Conservation (phyloP, 2,888 invertebrate species). For the Synanthedon andrenaeformis region DNA sequence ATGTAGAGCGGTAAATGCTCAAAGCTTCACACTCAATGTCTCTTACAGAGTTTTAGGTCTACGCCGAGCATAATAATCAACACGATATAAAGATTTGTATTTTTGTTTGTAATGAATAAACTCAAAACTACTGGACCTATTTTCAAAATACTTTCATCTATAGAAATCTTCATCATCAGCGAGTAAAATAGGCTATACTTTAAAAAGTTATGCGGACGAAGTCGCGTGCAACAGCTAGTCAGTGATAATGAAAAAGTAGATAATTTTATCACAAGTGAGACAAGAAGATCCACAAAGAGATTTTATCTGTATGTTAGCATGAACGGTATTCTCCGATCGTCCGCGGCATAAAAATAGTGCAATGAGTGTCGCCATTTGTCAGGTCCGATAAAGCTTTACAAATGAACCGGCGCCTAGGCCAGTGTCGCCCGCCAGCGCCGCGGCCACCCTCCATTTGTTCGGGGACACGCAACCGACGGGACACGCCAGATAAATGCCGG, state of each 20-base stretch:
- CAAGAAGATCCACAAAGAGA: no score
- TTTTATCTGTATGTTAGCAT: conserved; percentile 9
- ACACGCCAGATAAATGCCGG: conserved; percentile 42
- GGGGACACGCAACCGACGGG: conserved; percentile 46
- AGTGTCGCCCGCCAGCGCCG: conserved; percentile 31
- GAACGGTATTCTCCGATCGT: conserved; percentile 37
- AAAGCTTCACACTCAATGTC: conserved; percentile 47
- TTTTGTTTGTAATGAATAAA: no score
- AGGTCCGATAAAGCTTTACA: conserved; percentile 59
- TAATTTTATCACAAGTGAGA: no score
- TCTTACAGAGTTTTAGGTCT: conserved; percentile 56
- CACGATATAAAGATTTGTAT: conserved; percentile 11
- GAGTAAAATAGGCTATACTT: no score
- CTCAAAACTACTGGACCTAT: no score
- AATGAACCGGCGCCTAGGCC: conserved; percentile 53
- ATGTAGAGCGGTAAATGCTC: conserved; percentile 45
- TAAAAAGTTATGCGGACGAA: no score
- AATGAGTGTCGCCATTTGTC: conserved; percentile 46
- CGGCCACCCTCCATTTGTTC: conserved; percentile 47
- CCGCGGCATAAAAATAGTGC: conserved; percentile 48
- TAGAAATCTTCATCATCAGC: no score
- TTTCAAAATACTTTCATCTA: no score
- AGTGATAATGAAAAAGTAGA: no score
- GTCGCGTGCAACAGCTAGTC: no score
- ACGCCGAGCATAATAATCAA: conserved; percentile 58